phyloP scores from a whole-genome alignment of 1,140 invertebrate species.

The Sesamia nonagrioides region DNA sequence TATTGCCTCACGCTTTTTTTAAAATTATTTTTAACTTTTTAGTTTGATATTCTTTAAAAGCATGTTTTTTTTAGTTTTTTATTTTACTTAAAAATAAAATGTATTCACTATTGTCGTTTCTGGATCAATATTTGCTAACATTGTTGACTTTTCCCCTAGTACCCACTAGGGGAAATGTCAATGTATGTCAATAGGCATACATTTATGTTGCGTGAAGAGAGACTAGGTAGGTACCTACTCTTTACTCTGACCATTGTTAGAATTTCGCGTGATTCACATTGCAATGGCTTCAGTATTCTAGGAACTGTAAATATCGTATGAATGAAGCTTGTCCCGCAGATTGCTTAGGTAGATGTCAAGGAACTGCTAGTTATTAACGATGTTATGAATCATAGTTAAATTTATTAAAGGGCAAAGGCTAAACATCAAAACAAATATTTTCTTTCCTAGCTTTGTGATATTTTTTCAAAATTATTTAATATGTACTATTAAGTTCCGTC shows the following conservation, averaged over 20 bases:
- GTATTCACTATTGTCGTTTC: not conserved
- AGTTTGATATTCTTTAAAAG: too few relatives aligned
- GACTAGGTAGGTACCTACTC: too few relatives aligned
- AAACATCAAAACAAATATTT: not conserved
- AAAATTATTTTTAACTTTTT: too few relatives aligned
- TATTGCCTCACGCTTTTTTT: too few relatives aligned
- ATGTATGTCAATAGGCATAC: too few relatives aligned
- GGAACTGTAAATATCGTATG: conserved; percentile 33
- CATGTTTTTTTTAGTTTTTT: too few relatives aligned
- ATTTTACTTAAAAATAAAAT: not conserved
- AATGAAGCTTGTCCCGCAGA: conserved; percentile 21
- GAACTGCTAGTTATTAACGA: not conserved
- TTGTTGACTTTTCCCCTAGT: conserved; percentile 22
- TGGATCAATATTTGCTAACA: not conserved
- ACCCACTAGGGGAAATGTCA: too few relatives aligned
- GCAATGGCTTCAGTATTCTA: conserved; percentile 41
- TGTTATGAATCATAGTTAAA: not conserved
- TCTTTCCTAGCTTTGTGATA: too few relatives aligned
- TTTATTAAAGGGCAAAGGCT: not conserved
- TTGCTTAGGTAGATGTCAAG: not conserved
- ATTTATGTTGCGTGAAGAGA: too few relatives aligned
- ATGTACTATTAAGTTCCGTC: not conserved
- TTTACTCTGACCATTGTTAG: conserved; percentile 33
- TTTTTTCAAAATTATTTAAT: not conserved
- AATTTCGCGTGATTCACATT: conserved; percentile 45